Base-by-base conservation (phyloP, 2,888 invertebrate species). In the Ctena decussata region DNA sequence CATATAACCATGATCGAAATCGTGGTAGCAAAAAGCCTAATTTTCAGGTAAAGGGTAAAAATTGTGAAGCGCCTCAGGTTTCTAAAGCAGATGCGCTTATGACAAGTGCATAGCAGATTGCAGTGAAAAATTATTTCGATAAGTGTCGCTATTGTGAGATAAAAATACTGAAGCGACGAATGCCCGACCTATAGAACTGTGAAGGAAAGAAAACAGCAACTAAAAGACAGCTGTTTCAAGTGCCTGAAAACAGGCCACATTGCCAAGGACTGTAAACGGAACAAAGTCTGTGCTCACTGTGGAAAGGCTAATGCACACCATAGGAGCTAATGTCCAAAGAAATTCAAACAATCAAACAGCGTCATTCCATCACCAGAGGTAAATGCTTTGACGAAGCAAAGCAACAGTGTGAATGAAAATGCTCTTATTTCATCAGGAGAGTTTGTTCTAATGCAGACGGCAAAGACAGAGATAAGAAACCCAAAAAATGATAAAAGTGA, bases 91-190 rank as follows among this genome's bases (percentile, higher is more conserved):
- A n/a, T n/a, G n/a, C n/a, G n/a, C n/a, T n/a, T n/a, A n/a, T n/a
- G n/a, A n/a, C n/a, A n/a, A n/a, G n/a, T n/a, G n/a, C n/a, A n/a
- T n/a, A n/a, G n/a, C 39, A 53, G 1, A 77, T 30, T 12, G 12
- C 8, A 12, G 60, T 60, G 8, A n/a, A 11, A 11, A 60, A n/a
- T n/a, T n/a, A n/a, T n/a, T n/a, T n/a, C n/a, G n/a, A n/a, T n/a
- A n/a, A n/a, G n/a, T n/a, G n/a, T n/a, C 80, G 76, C 21, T 84
- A 80, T 32, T 84, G 77, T 76, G 41, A n/a, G n/a, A n/a, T n/a
- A n/a, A n/a, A n/a, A n/a, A n/a, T n/a, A n/a, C n/a, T n/a, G n/a
- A n/a, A n/a, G n/a, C n/a, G n/a, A n/a, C n/a, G n/a, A n/a, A n/a
- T n/a, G n/a, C n/a, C n/a, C n/a, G n/a, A n/a, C n/a, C n/a, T n/a